Base-by-base conservation (phyloP, 2,113 vertebrate genomes). In the Psephotus haematonotus region DNA sequence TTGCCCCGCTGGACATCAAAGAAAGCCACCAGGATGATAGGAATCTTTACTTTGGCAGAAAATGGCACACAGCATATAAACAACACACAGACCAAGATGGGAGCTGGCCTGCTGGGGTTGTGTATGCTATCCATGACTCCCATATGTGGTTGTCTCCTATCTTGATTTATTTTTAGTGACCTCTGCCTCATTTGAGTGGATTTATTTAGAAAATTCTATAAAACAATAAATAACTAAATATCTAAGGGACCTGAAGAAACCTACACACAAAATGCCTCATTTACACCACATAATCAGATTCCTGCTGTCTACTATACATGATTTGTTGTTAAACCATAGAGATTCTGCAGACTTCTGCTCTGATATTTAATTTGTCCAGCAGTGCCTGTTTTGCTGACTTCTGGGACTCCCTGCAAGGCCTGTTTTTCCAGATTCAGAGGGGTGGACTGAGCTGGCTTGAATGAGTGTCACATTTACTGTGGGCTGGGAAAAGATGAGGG, bases 1-100 rank as follows among this genome's bases (percentile, higher is more conserved):
- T 75, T 96, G 63, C 39, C 72, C 27, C 0, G 0, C 81, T 46
- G 80, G 67, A 72, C 88, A 90, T 88, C 86, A 91, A 83, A 87
- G 64, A 47, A 86, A 95, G 82, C 69, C 86, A 96, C 76, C 62
- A 63, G 68, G 92, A 88, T 2, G 16, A 95, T 1, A 86, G 76
- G 90, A 94, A 92, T 89, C 93, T 93, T 92, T 77, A 71, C 88
- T 92, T 83, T 88, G 86, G 86, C 89, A 86, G 83, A 92, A 86
- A 74, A 83, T 67, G 64, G 93, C 87, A 82, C 2, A 1, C 9
- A 67, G 80, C 76, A 60, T 18, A 68, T 18, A 75, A 96, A 91
- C 60, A 84, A 69, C 57, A 43, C 2, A 49, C 79, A 81, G 81
- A 39, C 60, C 18, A 68, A 47, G 69, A 74, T 7, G 39, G 62